A percentile compares a stretch with the other conserved stretches of the same genome.
phyloP scores from a whole-genome alignment of 1,140 invertebrate genomes.

The Teleogryllus occipitalis region DNA sequence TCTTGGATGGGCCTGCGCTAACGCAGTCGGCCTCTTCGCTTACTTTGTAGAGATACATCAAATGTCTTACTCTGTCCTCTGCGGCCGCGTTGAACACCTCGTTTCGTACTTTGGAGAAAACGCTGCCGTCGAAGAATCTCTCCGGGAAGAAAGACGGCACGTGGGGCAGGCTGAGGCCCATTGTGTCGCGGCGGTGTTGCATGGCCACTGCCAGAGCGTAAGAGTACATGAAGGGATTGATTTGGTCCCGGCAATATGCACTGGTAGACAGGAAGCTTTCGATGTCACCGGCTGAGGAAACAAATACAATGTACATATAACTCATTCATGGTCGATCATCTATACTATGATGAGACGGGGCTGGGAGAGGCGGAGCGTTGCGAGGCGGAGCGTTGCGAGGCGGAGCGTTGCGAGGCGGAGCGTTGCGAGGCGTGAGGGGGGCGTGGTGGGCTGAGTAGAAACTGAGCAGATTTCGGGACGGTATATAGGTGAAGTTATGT shows the following conservation, averaged over 20 bases:
- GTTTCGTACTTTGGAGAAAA: conserved; percentile 57
- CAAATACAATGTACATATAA: neutral
- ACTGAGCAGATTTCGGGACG: too few relatives aligned
- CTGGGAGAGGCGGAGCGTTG: too few relatives aligned
- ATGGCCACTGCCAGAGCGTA: conserved; percentile 67
- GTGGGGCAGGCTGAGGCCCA: conserved; percentile 57
- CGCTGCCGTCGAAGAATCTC: conserved; percentile 63
- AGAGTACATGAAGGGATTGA: conserved; percentile 70
- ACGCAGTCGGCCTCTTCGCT: too few relatives aligned
- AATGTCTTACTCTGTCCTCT: conserved; percentile 48
- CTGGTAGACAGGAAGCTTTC: conserved; percentile 62
- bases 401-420: too few relatives aligned
- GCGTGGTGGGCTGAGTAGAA: too few relatives aligned
- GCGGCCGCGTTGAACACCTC: conserved; percentile 53
- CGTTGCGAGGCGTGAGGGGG: too few relatives aligned
- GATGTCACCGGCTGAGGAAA: conserved; percentile 52
- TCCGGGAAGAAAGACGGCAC: conserved; percentile 66
- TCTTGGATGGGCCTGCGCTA: too few relatives aligned
- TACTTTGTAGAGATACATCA: neutral
- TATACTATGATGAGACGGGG: too few relatives aligned
- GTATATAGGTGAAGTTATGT: too few relatives aligned
- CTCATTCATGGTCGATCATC: too few relatives aligned
- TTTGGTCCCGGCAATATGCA: conserved; percentile 59
- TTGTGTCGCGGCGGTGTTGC: conserved; percentile 64
- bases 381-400: too few relatives aligned